These are phyloP conservation scores for Psophia crepitans DNA, from an alignment of 2,113 vertebrate genomes.

Conservation along the genomic window DNA sequence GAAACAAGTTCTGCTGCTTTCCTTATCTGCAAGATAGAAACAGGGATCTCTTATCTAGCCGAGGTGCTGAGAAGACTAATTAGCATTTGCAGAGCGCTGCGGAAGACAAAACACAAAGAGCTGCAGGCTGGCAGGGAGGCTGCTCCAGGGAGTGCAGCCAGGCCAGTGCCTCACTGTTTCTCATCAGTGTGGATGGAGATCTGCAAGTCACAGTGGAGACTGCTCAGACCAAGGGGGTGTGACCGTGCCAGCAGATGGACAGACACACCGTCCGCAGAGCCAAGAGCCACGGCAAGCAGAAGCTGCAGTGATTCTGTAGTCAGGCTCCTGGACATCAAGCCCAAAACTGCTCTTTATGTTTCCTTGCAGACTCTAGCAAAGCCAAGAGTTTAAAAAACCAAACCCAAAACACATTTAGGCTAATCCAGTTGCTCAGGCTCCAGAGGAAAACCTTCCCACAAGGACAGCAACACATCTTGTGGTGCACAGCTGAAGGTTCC, in stretches of 20 bases:
- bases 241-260: neutral
- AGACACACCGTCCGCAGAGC: neutral
- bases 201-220: neutral
- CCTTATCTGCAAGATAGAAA: constrained; percentile 40
- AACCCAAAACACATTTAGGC: neutral
- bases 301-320: neutral
- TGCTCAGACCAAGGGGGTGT: neutral
- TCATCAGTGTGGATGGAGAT: rapidly evolving
- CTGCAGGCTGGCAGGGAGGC: neutral
- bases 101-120: constrained; percentile 8
- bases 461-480: neutral
- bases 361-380: neutral
- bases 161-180: rapidly evolving
- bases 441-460: neutral
- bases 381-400: neutral
- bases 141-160: neutral
- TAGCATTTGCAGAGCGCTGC: constrained; percentile 24
- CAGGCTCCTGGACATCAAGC: neutral
- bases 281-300: neutral
- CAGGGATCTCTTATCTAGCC: neutral
- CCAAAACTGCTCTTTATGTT: neutral
- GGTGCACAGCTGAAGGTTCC: neutral
- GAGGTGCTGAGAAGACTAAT: constrained; percentile 48
- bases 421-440: neutral
- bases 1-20: constrained; percentile 51